phyloP scores from a whole-genome alignment of 2,797 vertebrate genomes.

The Acrossocheilus fasciatus region DNA sequence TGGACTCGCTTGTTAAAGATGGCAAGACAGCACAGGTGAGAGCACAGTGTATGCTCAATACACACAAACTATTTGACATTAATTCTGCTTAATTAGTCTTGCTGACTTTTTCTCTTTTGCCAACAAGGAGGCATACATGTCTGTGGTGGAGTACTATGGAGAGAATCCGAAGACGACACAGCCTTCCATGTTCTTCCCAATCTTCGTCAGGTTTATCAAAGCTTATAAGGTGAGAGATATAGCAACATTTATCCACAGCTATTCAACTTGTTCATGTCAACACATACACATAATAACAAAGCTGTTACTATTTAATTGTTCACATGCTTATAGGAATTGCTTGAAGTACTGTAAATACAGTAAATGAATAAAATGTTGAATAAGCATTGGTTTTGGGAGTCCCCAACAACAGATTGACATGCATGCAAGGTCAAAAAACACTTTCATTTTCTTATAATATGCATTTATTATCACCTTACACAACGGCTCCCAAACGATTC shows the following conservation, averaged over 20 bases:
- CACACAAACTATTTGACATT: neutral
- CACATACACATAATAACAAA: neutral
- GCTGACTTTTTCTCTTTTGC: conserved; percentile 5
- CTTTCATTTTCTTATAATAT: too few relatives aligned
- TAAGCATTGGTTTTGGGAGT: neutral
- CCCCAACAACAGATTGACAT: neutral
- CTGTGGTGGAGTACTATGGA: conserved; percentile 93
- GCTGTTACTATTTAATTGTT: neutral
- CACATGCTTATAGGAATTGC: neutral
- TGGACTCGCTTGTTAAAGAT: conserved; percentile 88
- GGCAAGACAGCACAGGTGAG: conserved; percentile 92
- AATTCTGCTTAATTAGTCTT: neutral
- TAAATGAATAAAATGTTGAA: neutral
- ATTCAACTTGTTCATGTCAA: neutral
- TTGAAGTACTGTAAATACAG: neutral
- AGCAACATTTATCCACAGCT: neutral
- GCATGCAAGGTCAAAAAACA: too few relatives aligned
- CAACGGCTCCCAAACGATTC: too few relatives aligned
- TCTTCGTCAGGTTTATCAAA: conserved; percentile 89
- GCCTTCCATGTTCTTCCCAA: conserved; percentile 91
- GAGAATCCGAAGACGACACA: conserved; percentile 94
- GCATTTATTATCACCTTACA: too few relatives aligned
- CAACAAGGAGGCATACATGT: conserved; percentile 87
- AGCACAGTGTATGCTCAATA: neutral
- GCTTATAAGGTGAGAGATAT: conserved; percentile 88